phyloP scores from a whole-genome alignment of 2,113 vertebrate genomes.

The Mesitornis unicolor region DNA sequence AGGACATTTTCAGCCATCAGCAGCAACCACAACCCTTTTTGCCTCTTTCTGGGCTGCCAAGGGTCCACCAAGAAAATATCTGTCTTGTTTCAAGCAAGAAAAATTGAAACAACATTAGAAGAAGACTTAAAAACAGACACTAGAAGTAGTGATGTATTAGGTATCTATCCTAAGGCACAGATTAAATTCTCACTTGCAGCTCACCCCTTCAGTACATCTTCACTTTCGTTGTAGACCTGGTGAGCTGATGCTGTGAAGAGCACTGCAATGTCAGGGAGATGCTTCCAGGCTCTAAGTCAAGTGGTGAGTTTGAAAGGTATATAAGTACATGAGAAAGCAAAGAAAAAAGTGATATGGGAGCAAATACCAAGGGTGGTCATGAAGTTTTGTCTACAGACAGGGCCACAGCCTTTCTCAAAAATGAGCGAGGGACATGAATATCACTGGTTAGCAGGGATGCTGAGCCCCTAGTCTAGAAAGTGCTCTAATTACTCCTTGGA shows the following conservation, averaged over 20 bases:
- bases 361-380: rapidly evolving
- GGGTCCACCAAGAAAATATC: background rate
- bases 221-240: background rate
- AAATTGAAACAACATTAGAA: background rate
- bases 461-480: background rate
- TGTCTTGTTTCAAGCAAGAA: background rate
- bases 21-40: background rate
- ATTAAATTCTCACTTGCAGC: background rate
- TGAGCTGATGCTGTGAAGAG: background rate
- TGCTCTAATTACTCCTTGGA: background rate
- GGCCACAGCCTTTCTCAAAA: background rate
- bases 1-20: background rate
- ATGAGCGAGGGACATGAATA: background rate
- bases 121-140: background rate
- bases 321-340: background rate
- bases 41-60: background rate
- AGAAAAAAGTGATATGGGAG: background rate
- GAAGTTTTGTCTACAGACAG: background rate
- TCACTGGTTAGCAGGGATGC: background rate
- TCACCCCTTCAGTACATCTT: background rate
- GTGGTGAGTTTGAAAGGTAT: background rate
- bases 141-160: background rate
- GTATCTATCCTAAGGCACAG: background rate
- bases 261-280: background rate
- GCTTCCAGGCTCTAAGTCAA: background rate